A percentile compares a stretch with the other conserved stretches of the same genome.
These are phyloP conservation scores for Melieria crassipennis DNA, from an alignment of 2,888 invertebrate genomes.

Conservation along the genomic window DNA sequence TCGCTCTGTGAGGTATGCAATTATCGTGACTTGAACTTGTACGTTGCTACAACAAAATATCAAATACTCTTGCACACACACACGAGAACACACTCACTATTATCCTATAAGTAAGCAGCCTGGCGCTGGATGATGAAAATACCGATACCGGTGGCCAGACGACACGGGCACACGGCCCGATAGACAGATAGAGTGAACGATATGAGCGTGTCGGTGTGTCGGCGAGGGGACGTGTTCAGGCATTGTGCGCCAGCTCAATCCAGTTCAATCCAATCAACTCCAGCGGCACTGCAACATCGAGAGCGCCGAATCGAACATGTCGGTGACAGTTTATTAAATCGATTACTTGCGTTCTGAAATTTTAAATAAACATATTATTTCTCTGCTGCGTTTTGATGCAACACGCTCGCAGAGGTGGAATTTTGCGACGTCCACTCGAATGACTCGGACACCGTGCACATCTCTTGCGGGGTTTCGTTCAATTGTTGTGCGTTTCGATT, in stretches of 20 bases:
- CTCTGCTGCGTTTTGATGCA: constrained; percentile 18
- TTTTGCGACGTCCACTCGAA: constrained; percentile 19
- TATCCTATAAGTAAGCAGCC: too few relatives aligned
- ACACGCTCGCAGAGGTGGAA: neutral
- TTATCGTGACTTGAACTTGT: constrained; percentile 63
- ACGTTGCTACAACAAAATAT: constrained; percentile 13
- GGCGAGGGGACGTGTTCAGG: too few relatives aligned
- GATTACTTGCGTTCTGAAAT: constrained; percentile 57
- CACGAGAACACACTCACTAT: too few relatives aligned
- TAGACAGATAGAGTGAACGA: constrained; percentile 19
- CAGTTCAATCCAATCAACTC: constrained; percentile 24
- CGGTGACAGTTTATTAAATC: constrained; percentile 65
- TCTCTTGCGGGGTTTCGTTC: constrained; percentile 23
- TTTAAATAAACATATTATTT: constrained; percentile 34
- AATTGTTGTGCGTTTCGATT: constrained; percentile 32
- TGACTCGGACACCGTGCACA: constrained; percentile 15
- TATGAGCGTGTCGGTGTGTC: constrained; percentile 12
- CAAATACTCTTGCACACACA: too few relatives aligned
- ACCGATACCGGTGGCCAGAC: constrained; percentile 12
- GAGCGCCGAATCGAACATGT: constrained; percentile 46
- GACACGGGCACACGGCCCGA: constrained; percentile 3
- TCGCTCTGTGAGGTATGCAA: constrained; percentile 52
- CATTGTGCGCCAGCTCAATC: too few relatives aligned
- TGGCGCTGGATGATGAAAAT: too few relatives aligned
- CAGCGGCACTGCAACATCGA: constrained; percentile 18